A percentile compares a stretch with the other conserved stretches of the same genome.
phyloP scores from a whole-genome alignment of 2,113 vertebrate species.

The Pitta sordida region DNA sequence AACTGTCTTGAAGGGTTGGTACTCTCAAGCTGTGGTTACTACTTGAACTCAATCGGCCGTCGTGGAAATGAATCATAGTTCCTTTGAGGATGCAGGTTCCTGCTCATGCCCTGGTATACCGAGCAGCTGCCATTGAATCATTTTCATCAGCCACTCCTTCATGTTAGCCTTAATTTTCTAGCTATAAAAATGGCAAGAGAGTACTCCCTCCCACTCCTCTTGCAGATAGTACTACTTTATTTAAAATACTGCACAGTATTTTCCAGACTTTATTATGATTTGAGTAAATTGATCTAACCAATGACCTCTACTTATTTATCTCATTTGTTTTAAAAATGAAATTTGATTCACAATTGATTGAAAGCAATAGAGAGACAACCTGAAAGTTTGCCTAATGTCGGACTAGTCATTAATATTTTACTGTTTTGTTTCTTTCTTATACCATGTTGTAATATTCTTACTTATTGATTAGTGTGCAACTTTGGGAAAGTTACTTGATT shows the following conservation, averaged over 20 bases:
- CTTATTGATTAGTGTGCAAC: not conserved
- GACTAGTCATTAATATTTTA: not conserved
- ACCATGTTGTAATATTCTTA: not conserved
- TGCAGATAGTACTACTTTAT: conserved; percentile 12
- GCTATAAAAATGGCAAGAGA: conserved; percentile 29
- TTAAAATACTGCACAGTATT: not conserved
- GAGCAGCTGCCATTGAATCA: conserved; percentile 35
- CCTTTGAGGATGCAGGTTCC: conserved; percentile 21
- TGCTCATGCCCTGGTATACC: not conserved
- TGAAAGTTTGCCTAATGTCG: not conserved
- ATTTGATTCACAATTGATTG: not conserved
- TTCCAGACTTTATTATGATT: conserved; percentile 32
- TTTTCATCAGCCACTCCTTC: conserved; percentile 45
- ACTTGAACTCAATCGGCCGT: conserved; percentile 27
- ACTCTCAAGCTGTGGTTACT: conserved; percentile 21
- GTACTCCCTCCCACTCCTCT: not conserved
- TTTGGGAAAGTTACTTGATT: not conserved
- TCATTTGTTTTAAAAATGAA: not conserved
- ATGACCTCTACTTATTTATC: conserved; percentile 41
- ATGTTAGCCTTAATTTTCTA: conserved; percentile 38
- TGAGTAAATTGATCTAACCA: conserved; percentile 44
- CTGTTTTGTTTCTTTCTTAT: not conserved
- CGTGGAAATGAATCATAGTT: conserved; percentile 49
- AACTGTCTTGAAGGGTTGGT: conserved; percentile 29
- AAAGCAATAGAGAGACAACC: not conserved